Evolutionary conservation across 2,797 vertebrate genomes (phyloP), one percentile per base, ranked within the genome.

Genomic region (Yasuhikotakia modesta): DNA sequence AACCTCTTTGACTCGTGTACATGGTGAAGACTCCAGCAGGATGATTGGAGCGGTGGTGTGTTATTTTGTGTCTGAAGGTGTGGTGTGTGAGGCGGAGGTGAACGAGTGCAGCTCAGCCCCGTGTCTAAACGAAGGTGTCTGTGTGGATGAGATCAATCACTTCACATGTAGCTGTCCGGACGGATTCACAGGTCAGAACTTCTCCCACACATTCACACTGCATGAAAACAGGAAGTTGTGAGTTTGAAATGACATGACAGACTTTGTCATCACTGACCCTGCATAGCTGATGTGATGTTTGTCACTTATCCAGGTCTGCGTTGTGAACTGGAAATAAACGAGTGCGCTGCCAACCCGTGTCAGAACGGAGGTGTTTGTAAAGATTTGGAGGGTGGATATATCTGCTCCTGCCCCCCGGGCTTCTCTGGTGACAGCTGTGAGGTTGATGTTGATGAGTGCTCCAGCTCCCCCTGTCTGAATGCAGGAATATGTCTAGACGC

Each of bases 41-140:
- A n/a, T n/a, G n/a, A n/a, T n/a, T n/a, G n/a, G 35, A 53, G 65
- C 53, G 35, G 77, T 57, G 46, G n/a, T n/a, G n/a, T 73, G 30
- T 80, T 48, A 58, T 48, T 35, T 46, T 64, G 27, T 32, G 46
- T 70, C 57, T 80, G 69, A 83, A 99, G 97, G 97, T 64, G 89
- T 88, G 11, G 72, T 94, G 14, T 99, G 97, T 64, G 96, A 97
- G 85, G 93, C 92, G n/a, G 95, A 99, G 79, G 80, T 96, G 82
- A 95, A 99, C 39, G 97, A 99, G 84, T 99, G 97, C 83, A 79
- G 65, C 72, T 98, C 97, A 69, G 94, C 87, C 69, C 97, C 96
- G 0, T 99, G 97, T 86, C 88, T 96, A 79, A 98, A 98, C 73
- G 93, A 95, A 82, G 97, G 93, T 0, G 89, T 89, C 11, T 99